These are phyloP conservation scores for Lysandra bellargus DNA, from an alignment of 2,888 invertebrate genomes.

Conservation along the genomic window DNA sequence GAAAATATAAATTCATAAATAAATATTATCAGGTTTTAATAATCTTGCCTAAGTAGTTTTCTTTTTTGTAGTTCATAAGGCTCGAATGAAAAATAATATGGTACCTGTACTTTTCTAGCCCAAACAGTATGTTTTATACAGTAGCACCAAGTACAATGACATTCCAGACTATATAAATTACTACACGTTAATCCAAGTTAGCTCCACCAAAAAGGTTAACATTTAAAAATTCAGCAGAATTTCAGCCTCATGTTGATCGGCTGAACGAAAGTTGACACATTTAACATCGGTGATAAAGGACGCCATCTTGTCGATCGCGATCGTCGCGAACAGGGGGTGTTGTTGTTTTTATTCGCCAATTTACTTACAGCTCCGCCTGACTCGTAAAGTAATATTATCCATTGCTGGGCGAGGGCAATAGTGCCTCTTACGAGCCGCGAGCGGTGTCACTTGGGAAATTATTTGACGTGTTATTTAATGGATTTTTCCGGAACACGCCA, in stretches of 20 bases:
- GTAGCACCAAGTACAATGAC: too few relatives aligned
- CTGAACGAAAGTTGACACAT: not conserved
- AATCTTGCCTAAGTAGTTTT: not conserved
- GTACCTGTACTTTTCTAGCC: too few relatives aligned
- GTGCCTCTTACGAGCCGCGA: constrained; percentile 79
- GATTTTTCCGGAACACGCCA: constrained; percentile 80
- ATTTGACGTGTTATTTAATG: constrained; percentile 81
- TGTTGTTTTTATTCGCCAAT: constrained; percentile 76
- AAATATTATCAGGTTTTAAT: not conserved
- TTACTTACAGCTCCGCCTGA: constrained; percentile 74
- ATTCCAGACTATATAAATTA: too few relatives aligned
- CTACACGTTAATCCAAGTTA: too few relatives aligned
- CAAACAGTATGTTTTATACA: too few relatives aligned
- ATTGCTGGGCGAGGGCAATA: constrained; percentile 76
- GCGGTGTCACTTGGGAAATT: constrained; percentile 80
- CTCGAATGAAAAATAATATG: too few relatives aligned
- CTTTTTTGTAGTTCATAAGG: too few relatives aligned
- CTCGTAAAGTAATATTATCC: constrained; percentile 80
- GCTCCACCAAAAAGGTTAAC: not conserved
- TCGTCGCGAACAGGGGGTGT: constrained; percentile 39
- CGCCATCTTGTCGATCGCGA: not conserved
- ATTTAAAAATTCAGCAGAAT: not conserved
- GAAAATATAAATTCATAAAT: not conserved
- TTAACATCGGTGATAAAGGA: not conserved
- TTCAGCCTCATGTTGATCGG: not conserved